Percentiles rank a stretch among this genome's conserved stretches.
phyloP scores from a whole-genome alignment of 2,888 invertebrate genomes.

The Tenthredo distinguenda region DNA sequence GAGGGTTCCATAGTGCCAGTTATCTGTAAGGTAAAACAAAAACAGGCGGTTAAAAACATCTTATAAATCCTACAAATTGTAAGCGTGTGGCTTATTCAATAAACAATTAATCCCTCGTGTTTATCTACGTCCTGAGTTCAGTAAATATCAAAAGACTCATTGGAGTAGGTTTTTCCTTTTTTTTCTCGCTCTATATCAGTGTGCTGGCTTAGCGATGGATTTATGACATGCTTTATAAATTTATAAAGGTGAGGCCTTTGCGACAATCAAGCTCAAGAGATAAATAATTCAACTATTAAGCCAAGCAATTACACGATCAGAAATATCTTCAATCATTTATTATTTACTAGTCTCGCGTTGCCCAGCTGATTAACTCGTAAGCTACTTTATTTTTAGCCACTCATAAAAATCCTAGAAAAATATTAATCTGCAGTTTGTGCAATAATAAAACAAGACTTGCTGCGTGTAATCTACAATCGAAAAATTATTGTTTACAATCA shows the following conservation, averaged over 20 bases:
- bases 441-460: not conserved
- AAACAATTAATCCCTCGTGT: slow-evolving; percentile 10
- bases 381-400: not conserved
- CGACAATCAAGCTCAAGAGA: not conserved
- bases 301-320: not conserved
- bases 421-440: not conserved
- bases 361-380: not conserved
- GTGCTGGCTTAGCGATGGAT: not conserved
- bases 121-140: not conserved
- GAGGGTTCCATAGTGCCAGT: not conserved
- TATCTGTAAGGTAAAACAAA: not conserved
- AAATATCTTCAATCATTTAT: not conserved
- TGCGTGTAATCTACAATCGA: not conserved
- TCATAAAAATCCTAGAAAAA: not conserved
- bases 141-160: slow-evolving; percentile 10
- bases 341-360: not conserved
- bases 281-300: not conserved
- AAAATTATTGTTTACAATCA: not conserved
- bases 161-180: not conserved
- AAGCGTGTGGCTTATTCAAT: not conserved
- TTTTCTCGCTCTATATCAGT: not conserved
- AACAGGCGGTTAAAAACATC: slow-evolving; percentile 19
- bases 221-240: not conserved
- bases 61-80: slow-evolving; percentile 30
- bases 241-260: not conserved